Evolutionary conservation across 2,113 vertebrate genomes (phyloP).

Genomic region (Crotalus helleri): DNA sequence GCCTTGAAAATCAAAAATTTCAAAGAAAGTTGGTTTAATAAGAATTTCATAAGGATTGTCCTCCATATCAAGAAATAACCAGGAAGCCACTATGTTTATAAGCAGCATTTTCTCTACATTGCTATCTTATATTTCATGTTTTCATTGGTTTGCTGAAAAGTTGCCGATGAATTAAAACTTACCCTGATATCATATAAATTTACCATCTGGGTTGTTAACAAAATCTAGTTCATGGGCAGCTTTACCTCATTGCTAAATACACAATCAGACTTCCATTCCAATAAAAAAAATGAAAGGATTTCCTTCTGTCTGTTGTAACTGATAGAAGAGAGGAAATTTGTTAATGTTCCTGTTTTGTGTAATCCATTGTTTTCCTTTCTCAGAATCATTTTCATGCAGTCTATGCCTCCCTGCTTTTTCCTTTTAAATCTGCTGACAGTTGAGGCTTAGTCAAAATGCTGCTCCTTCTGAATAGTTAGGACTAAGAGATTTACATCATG

Average conservation of each 20-base stretch:
- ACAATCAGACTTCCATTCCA: slow-evolving; percentile 56
- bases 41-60: slow-evolving; percentile 25
- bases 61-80: slow-evolving; percentile 1
- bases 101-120: neutral
- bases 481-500: slow-evolving; percentile 32
- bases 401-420: neutral
- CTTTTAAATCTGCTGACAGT: slow-evolving; percentile 47
- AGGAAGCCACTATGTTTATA: neutral
- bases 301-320: slow-evolving; percentile 80
- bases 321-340: slow-evolving; percentile 83
- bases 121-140: neutral
- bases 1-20: slow-evolving; percentile 16
- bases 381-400: slow-evolving; percentile 27
- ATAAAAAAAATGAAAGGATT: slow-evolving; percentile 67
- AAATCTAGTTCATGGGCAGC: slow-evolving; percentile 38
- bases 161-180: neutral
- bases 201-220: slow-evolving; percentile 22
- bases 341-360: slow-evolving; percentile 79
- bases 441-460: slow-evolving; percentile 42
- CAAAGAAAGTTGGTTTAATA: neutral
- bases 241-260: slow-evolving; percentile 53
- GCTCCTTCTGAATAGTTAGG: slow-evolving; percentile 35
- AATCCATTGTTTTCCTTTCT: slow-evolving; percentile 53
- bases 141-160: neutral
- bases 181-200: neutral